Percentiles rank a stretch among this genome's conserved stretches.
Evolutionary conservation across 2,888 invertebrate species (phyloP).

Genomic region (Apeira syringaria): DNA sequence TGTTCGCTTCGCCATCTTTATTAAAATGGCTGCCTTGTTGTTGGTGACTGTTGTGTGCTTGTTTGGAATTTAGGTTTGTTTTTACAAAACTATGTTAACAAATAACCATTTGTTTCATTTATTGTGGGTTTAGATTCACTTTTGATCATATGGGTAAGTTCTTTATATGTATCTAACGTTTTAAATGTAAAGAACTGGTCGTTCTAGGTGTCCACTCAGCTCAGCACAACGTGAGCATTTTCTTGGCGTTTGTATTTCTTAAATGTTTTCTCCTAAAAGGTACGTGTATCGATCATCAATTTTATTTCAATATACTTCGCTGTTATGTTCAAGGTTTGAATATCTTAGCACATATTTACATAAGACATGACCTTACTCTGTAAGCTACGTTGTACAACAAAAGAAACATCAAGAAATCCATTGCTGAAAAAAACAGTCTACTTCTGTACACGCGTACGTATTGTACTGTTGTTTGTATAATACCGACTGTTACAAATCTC

Average conservation of each 20-base stretch:
- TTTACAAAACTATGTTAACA: conserved; percentile 65
- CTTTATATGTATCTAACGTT: conserved; percentile 4
- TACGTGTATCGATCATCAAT: too few species aligned
- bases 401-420: conserved; percentile 45
- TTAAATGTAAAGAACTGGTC: conserved; percentile 22
- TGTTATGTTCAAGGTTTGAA: conserved; percentile 7
- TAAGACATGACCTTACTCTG: conserved; percentile 56
- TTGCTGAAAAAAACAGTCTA: conserved; percentile 42
- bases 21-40: conserved; percentile 81
- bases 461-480: too few species aligned
- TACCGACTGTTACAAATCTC: too few species aligned
- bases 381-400: conserved; percentile 47
- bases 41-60: conserved; percentile 79
- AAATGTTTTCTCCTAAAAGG: conserved; percentile 11
- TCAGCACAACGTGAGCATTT: conserved; percentile 66
- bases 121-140: conserved; percentile 44
- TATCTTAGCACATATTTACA: conserved; percentile 38
- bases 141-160: conserved; percentile 60
- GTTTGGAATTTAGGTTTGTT: conserved; percentile 75
- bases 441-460: too few species aligned
- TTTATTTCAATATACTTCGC: too few species aligned
- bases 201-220: conserved; percentile 39
- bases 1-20: conserved; percentile 58
- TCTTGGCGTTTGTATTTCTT: conserved; percentile 28
- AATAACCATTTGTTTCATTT: conserved; percentile 46